Evolutionary conservation across 2,113 vertebrate species (phyloP).

Genomic region (Myotis davidii): DNA sequence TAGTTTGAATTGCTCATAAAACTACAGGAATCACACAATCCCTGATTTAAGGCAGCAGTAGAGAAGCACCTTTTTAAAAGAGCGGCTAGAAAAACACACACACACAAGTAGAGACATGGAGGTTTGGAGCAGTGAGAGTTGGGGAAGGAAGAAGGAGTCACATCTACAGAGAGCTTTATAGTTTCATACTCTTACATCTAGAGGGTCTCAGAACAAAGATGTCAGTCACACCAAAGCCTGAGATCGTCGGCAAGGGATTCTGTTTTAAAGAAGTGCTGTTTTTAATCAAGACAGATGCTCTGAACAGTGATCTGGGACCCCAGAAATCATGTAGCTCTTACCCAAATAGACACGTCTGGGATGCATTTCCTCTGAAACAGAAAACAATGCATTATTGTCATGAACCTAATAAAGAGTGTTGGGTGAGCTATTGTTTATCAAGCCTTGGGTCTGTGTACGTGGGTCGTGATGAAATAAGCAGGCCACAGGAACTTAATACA

Average conservation of each 20-base stretch:
- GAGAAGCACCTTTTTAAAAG: constrained; percentile 22
- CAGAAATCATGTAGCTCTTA: constrained; percentile 47
- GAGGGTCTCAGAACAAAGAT: background rate
- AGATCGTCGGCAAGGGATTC: background rate
- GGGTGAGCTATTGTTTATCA: constrained; percentile 60
- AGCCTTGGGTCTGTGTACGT: constrained; percentile 46
- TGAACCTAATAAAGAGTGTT: background rate
- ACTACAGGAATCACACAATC: background rate
- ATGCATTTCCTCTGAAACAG: constrained; percentile 69
- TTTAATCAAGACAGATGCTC: constrained; percentile 39
- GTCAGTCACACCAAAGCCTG: background rate
- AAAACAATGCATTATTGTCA: constrained; percentile 64
- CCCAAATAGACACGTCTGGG: constrained; percentile 55
- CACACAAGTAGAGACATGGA: background rate
- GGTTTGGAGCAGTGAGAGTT: background rate
- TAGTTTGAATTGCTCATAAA: background rate
- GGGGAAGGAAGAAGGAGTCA: background rate
- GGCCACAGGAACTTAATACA: constrained; percentile 76
- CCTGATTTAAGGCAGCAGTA: background rate
- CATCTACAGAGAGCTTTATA: background rate
- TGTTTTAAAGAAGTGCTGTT: constrained; percentile 19
- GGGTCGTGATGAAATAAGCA: constrained; percentile 67
- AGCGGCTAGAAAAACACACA: background rate
- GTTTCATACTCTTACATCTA: background rate
- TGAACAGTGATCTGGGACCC: constrained; percentile 27